Conservation (phyloP, 2,113 vertebrate species). For the Oreochromis niloticus region DNA sequence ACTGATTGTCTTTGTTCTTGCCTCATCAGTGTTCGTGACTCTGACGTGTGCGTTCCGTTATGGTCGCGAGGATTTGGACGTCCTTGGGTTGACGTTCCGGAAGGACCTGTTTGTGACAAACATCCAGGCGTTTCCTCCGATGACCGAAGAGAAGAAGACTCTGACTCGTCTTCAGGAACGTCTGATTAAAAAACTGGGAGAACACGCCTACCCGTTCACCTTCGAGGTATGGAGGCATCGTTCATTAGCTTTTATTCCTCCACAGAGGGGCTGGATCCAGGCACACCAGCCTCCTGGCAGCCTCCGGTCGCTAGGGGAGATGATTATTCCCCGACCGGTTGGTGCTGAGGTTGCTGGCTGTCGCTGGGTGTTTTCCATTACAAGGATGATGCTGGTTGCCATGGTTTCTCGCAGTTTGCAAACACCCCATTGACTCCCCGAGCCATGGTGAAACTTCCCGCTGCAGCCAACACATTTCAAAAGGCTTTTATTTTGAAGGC, state of each 20-base stretch:
- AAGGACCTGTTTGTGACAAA: slow-evolving; percentile 93
- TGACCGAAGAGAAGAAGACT: slow-evolving; percentile 80
- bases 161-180: slow-evolving; percentile 90
- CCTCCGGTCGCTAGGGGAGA: not conserved
- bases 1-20: not conserved
- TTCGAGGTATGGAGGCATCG: slow-evolving; percentile 73
- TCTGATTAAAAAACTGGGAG: slow-evolving; percentile 92
- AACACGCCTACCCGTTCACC: slow-evolving; percentile 91
- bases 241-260: not conserved
- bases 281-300: not conserved
- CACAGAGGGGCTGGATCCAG: not conserved
- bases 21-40: slow-evolving; percentile 84
- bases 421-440: not conserved
- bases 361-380: not conserved
- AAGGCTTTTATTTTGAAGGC: not conserved
- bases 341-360: not conserved
- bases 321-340: not conserved
- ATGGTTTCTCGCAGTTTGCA: not conserved
- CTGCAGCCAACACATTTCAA: not conserved
- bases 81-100: slow-evolving; percentile 90
- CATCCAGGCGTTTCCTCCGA: slow-evolving; percentile 84
- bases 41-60: slow-evolving; percentile 96
- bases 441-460: not conserved
- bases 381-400: not conserved
- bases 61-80: slow-evolving; percentile 92